Conservation (phyloP, 2,113 vertebrate genomes). For the Hymenochirus boettgeri region DNA sequence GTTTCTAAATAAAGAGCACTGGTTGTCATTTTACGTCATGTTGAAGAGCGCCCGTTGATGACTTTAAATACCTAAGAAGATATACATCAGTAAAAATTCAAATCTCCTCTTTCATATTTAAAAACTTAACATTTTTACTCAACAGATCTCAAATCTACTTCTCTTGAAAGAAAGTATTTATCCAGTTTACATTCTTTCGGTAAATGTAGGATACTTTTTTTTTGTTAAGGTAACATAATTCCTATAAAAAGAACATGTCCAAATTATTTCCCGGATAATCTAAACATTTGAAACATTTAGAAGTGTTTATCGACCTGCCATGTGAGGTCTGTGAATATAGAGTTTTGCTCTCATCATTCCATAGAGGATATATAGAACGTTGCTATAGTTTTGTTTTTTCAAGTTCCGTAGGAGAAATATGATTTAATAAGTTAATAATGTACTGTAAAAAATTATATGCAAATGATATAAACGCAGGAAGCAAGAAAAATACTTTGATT, state of each 20-base stretch:
- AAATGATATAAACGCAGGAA: too few species aligned
- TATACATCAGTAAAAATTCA: too few species aligned
- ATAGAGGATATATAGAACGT: too few species aligned
- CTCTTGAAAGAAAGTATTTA: background rate
- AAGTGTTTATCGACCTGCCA: background rate
- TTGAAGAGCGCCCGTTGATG: background rate
- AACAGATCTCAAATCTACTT: background rate
- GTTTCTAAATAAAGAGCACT: background rate
- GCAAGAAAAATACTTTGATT: too few species aligned
- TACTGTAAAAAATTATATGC: too few species aligned
- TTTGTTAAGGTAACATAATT: slow-evolving; percentile 14
- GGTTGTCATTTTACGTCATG: background rate
- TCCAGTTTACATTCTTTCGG: background rate
- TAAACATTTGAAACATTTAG: slow-evolving; percentile 33
- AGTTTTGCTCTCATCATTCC: background rate
- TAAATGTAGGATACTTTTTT: background rate
- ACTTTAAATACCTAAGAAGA: too few species aligned
- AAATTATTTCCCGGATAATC: slow-evolving; percentile 9
- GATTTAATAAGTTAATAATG: too few species aligned
- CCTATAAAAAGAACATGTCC: slow-evolving; percentile 13
- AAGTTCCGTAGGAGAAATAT: too few species aligned
- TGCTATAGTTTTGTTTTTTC: too few species aligned
- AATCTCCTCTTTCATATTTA: too few species aligned
- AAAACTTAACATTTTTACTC: too few species aligned
- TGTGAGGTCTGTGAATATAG: slow-evolving; percentile 18